Evolutionary conservation across 2,797 vertebrate genomes (phyloP), one percentile per base, ranked within the genome.

Genomic region (Falco berigora): DNA sequence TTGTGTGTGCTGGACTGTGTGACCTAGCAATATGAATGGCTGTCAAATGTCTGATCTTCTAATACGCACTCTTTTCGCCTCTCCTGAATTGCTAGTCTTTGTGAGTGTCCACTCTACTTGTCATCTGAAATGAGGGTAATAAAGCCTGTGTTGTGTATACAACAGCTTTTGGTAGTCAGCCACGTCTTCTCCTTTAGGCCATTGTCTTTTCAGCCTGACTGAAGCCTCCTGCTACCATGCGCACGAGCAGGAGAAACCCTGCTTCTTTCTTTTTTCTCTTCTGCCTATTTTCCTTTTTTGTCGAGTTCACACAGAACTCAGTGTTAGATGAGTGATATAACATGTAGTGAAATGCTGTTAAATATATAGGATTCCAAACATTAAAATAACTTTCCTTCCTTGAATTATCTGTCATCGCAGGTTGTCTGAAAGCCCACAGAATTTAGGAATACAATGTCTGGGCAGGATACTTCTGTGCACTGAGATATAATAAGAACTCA

Each of bases 31-130:
- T 94, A 88, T 36, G 69, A 91, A 76, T 25, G 73, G 59, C 87
- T 97, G 93, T 91, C 92, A 95, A 88, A 88, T 81, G 59, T 91
- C 93, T 96, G 82, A 97, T 96, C 94, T 94, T 92, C 69, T 96
- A 93, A 91, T 91, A 73, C 42, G 64, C 66, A 61, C n/a, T 92
- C 58, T 66, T 94, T 96, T 94, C 96, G 73, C 81, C 62, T 95
- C 52, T 94, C 73, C 38, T 59, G 84, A 86, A 90, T 93, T 95
- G 93, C 82, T 90, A 92, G 78, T 86, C 84, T 90, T 96, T 97
- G 92, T 96, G 89, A 96, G 74, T 24, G 28, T 86, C 89, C 93
- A 92, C 87, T 95, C 83, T 89, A 88, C 94, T 94, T 96, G 93
- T 94, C 88, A 92, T 92, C 38, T 96, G 91, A 94, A 96, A 95